Evolutionary conservation across 1,140 invertebrate species (phyloP).

Genomic region (Chironomus striatipennis): DNA sequence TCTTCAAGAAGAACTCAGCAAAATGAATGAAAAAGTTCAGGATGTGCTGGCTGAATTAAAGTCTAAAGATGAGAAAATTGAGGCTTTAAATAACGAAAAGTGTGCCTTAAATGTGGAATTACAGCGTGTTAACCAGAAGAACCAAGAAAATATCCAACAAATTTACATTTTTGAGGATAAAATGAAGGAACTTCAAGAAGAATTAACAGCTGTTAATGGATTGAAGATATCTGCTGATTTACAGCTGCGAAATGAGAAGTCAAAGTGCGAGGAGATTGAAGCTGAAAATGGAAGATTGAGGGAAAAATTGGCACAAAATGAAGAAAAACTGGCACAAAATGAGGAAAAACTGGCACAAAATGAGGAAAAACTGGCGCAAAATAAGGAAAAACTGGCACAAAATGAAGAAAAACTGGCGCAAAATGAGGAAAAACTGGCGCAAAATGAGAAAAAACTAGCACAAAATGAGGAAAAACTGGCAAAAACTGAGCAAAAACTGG

Average conservation of each 20-base stretch:
- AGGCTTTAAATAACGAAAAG: background rate
- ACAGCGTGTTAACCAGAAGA: too few relatives aligned
- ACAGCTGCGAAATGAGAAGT: background rate
- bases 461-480: background rate
- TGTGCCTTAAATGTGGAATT: too few relatives aligned
- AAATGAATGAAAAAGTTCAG: background rate
- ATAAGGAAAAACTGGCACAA: background rate
- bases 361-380: background rate
- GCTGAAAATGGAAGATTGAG: background rate
- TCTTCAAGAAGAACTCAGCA: background rate
- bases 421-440: background rate
- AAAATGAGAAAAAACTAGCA: background rate
- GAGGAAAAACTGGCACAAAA: background rate
- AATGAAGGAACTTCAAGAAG: too few relatives aligned
- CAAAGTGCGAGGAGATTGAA: background rate
- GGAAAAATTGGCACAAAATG: background rate
- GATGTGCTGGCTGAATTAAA: background rate
- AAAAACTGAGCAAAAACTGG: background rate
- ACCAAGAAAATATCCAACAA: too few relatives aligned
- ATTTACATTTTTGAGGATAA: too few relatives aligned
- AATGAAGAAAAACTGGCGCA: background rate
- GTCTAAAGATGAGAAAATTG: background rate
- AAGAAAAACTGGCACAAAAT: background rate
- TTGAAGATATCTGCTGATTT: background rate
- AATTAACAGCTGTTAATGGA: background rate